Evolutionary conservation across 2,797 vertebrate genomes (phyloP), one percentile per base, ranked within the genome.

Genomic region (Crocodylus rhombifer): DNA sequence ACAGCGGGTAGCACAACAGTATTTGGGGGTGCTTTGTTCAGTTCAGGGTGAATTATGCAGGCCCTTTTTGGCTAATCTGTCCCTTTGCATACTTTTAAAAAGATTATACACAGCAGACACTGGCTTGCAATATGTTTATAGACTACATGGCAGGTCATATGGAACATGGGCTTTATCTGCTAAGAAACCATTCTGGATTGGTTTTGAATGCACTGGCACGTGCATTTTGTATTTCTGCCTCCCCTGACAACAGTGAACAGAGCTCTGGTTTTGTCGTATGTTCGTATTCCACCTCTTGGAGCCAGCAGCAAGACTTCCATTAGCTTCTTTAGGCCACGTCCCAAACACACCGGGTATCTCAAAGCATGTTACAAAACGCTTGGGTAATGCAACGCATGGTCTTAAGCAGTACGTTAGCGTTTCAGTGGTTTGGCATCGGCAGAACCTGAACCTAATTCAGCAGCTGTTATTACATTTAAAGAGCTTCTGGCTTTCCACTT

Each of bases 21-120:
- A 79, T 67, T 55, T 17, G 58, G 25, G 61, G 61, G 73, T 69
- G 74, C 86, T 14, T 25, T 0, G 82, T 23, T 13, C n/a, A 28
- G 80, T 80, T 77, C 78, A 77, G 77, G 92, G 78, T 58, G 78
- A 92, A 81, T 20, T 23, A 16, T 65, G 26, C 26, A 64, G 84
- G 28, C 28, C 85, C 63, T 60, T 56, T 55, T 84, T 67, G 89
- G 36, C 71, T 74, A 71, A 58, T 61, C 26, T 69, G 23, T 69
- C 36, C 20, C 36, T 69, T 69, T 21, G 36, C 75, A 63, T 60
- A 62, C 0, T 80, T 73, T 86, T 81, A 63, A 90, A 81, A 84
- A 63, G 5, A 36, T 57, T 77, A 42, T 4, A 0, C 33, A 18
- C 56, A 76, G 30, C 67, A 82, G 80, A 90, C 61, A 76, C 55